Percentiles rank a stretch among this genome's conserved stretches.
Conservation (phyloP, 2,797 vertebrate genomes). For the Cryptoblepharus egeriae region DNA sequence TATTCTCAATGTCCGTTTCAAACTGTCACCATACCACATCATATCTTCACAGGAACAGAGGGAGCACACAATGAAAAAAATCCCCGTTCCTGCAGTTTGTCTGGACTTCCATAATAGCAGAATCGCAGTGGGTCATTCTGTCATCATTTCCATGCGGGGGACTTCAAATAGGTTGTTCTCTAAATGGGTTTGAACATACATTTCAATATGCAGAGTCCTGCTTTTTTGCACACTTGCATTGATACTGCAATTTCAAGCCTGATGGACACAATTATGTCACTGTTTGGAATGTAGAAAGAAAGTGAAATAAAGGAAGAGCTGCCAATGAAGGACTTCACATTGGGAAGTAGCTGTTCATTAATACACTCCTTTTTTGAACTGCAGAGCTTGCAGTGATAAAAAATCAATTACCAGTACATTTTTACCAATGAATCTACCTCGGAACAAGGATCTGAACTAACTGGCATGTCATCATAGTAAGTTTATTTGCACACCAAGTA, state of each 20-base stretch:
- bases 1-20: conserved; percentile 20
- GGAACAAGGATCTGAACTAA: too few species aligned
- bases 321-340: not conserved
- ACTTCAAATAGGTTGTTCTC: conserved; percentile 39
- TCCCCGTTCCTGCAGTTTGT: conserved; percentile 19
- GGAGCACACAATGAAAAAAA: conserved; percentile 20
- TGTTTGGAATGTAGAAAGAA: fast-evolving
- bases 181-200: conserved; percentile 42
- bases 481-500: too few species aligned
- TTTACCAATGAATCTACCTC: conserved; percentile 6
- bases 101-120: conserved; percentile 25
- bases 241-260: conserved; percentile 13
- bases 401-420: conserved; percentile 47
- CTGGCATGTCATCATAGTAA: too few species aligned
- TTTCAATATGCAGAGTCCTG: conserved; percentile 9
- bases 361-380: conserved; percentile 40
- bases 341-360: conserved; percentile 46
- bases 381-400: conserved; percentile 41
- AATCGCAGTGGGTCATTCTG: conserved; percentile 29
- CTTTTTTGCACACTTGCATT: not conserved
- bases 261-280: not conserved
- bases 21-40: conserved; percentile 16
- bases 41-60: conserved; percentile 29
- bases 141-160: conserved; percentile 45
- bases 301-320: not conserved